Evolutionary conservation across 2,113 vertebrate genomes (phyloP).

Genomic region (Grammomys dolichurus): DNA sequence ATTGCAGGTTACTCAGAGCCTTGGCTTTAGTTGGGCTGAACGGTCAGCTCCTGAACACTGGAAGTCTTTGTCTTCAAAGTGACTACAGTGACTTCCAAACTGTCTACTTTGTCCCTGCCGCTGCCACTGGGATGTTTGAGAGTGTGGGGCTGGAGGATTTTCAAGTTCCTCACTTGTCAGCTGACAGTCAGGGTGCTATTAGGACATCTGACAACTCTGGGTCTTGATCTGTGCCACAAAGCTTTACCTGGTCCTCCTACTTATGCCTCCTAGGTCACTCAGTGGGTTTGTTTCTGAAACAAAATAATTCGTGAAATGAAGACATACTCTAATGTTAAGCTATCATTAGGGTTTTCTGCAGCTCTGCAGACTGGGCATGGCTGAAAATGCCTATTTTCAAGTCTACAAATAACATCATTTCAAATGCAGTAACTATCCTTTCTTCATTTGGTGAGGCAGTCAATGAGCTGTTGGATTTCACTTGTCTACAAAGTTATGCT

Average conservation of each 20-base stretch:
- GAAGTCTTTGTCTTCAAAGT: background rate
- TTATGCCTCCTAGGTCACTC: conserved; percentile 1
- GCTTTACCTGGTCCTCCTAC: background rate
- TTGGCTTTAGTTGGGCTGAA: background rate
- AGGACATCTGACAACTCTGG: background rate
- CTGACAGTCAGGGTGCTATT: background rate
- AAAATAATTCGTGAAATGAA: conserved; percentile 13
- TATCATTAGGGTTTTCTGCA: conserved; percentile 44
- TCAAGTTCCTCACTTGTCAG: background rate
- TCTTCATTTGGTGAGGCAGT: background rate
- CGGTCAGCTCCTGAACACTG: background rate
- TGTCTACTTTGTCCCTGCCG: background rate
- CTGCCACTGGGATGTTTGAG: background rate
- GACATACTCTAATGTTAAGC: conserved; percentile 30
- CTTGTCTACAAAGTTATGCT: background rate
- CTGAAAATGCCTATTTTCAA: conserved; percentile 37
- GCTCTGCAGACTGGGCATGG: background rate
- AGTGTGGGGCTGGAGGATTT: background rate
- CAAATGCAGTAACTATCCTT: background rate
- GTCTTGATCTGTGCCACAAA: background rate
- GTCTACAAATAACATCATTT: background rate
- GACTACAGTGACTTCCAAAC: background rate
- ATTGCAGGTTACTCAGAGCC: background rate
- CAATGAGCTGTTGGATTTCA: background rate
- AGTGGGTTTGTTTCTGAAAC: conserved; percentile 46